Base-by-base conservation (phyloP, 1,140 invertebrate genomes). In the Polypedilum pembai region DNA sequence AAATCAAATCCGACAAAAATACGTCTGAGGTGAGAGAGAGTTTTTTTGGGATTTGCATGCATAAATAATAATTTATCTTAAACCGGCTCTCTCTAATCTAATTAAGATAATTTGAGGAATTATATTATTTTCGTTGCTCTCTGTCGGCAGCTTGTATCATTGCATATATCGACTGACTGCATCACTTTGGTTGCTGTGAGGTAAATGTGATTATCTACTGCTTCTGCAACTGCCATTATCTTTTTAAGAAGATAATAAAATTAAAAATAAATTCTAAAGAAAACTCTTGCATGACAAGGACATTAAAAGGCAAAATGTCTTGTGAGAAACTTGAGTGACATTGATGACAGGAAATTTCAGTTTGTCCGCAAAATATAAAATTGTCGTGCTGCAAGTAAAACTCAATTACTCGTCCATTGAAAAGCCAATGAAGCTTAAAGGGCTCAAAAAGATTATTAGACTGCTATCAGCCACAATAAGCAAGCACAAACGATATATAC, bases 281-380 rank as follows among this genome's bases (percentile, higher is more conserved):
- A 33, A 33, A 3, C 24, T 5, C 24, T 33, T 33, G 24, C 24
- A 33, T 33, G 24, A 33, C 24, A 33, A 33, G 24, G 24, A 33
- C 24, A 33, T 33, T 33, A 33, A 33, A 33, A 33, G 24, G 24
- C 24, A 33, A 33, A 33, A n/a, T 56, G 12, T 56, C 45, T 56
- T n/a, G n/a, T 15, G 12, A 56, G 15, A 56, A 56, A 56, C 4
- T 12, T 56, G 45, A 69, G 17, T 20, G 65, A 69, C 65, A 69
- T 21, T 69, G 65, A 69, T 69, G 65, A 69, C 65, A 69, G 65
- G 65, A 69, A 69, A 69, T 18, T 20, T 69, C n/a, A 12, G 1
- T 33, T 33, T 33, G 24, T 33, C 24, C 5, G 24, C 24, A 33
- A 33, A 33, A 33, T 3, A 33, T 56, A 56, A 56, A n/a, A 56